Conservation (phyloP, 2,888 invertebrate species). For the Drosophila mimetica region DNA sequence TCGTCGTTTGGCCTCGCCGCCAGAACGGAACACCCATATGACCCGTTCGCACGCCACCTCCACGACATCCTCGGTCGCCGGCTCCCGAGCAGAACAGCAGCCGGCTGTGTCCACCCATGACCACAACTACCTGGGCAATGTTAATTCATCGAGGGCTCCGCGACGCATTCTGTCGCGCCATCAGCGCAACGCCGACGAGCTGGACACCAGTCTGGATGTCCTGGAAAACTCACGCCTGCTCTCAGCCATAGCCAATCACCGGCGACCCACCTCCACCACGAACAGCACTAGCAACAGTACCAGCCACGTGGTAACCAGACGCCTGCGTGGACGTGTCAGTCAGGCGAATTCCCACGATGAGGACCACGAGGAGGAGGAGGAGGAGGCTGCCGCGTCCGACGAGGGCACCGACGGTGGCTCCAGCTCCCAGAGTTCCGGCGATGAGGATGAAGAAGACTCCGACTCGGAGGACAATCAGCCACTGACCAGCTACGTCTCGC, state of each 20-base stretch:
- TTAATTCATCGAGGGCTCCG: constrained; percentile 73
- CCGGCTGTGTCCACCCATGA: constrained; percentile 74
- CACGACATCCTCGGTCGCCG: constrained; percentile 51
- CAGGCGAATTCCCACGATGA: constrained; percentile 77
- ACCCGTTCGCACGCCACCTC: constrained; percentile 83
- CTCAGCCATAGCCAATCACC: constrained; percentile 67
- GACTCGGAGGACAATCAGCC: constrained; percentile 84
- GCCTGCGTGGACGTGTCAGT: constrained; percentile 76
- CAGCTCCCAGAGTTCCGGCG: constrained; percentile 58
- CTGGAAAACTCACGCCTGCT: constrained; percentile 67
- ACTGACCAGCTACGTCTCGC: constrained; percentile 84
- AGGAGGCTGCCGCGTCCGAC: constrained; percentile 78
- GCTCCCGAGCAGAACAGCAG: constrained; percentile 55
- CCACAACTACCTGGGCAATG: constrained; percentile 83
- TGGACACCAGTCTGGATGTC: constrained; percentile 78
- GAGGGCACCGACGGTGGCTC: constrained; percentile 82
- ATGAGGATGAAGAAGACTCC: constrained; percentile 60
- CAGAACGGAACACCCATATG: constrained; percentile 70
- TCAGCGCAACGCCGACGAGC: constrained; percentile 83
- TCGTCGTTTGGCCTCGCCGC: constrained; percentile 60
- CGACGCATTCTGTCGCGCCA: constrained; percentile 83
- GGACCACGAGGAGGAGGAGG: constrained; percentile 49
- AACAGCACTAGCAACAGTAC: constrained; percentile 37
- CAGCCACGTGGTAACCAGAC: constrained; percentile 54
- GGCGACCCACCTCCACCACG: constrained; percentile 77